Evolutionary conservation across 2,888 invertebrate species (phyloP).

Genomic region (Cyaniris semiargus): DNA sequence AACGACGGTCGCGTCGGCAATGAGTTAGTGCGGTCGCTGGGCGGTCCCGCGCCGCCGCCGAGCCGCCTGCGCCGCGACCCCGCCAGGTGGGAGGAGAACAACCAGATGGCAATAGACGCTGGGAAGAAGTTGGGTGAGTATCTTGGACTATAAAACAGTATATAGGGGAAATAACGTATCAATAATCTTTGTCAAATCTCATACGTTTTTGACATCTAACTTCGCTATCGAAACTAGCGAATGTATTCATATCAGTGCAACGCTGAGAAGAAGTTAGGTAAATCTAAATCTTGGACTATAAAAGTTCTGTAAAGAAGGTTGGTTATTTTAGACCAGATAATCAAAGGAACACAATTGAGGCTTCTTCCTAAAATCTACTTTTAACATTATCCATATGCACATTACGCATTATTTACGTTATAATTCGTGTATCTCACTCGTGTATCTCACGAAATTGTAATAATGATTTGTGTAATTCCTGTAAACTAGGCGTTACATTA

Average conservation of each 20-base stretch:
- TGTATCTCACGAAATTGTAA: neutral
- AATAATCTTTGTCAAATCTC: no score
- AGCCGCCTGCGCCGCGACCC: constrained; percentile 89
- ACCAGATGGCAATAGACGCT: constrained; percentile 87
- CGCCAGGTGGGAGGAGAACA: constrained; percentile 89
- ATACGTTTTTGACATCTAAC: no score
- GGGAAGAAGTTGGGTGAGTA: constrained; percentile 82
- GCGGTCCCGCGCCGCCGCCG: constrained; percentile 91
- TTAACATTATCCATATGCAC: neutral
- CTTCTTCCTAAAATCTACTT: no score
- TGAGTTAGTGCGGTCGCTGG: constrained; percentile 92
- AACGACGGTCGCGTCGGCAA: constrained; percentile 95
- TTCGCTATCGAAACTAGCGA: no score
- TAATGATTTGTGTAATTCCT: neutral
- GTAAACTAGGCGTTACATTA: neutral
- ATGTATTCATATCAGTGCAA: no score
- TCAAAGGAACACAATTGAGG: no score
- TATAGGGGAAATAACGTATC: no score
- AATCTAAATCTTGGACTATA: neutral
- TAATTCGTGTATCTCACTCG: no score
- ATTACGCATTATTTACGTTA: neutral
- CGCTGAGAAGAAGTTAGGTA: no score
- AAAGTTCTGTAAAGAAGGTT: no score
- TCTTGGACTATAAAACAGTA: neutral
- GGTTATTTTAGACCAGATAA: no score